A percentile compares a stretch with the other conserved stretches of the same genome.
These are phyloP conservation scores for Acropora yongei DNA, from an alignment of 64 coral and sea anemone genomes.

Conservation along the genomic window DNA sequence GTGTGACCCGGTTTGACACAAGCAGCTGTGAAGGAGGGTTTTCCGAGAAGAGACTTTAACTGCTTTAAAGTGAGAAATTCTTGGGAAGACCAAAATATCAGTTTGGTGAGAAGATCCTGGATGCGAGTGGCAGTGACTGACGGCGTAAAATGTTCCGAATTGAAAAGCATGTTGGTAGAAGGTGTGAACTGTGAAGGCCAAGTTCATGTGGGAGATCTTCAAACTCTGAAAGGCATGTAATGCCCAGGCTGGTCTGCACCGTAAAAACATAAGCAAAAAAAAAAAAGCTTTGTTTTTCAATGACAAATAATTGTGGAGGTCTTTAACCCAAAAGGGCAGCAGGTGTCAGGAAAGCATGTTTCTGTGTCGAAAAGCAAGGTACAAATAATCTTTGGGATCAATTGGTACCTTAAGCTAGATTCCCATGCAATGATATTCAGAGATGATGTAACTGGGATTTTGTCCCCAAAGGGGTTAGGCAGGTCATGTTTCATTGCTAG, in stretches of 20 bases:
- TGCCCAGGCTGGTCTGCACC: not conserved
- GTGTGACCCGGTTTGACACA: not conserved
- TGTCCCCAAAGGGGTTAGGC: constrained; percentile 21
- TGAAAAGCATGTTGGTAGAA: constrained; percentile 1
- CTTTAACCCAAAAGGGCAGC: not conserved
- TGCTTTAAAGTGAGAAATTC: not conserved
- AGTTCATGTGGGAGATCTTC: not conserved
- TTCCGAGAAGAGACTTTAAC: not conserved
- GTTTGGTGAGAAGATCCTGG: not conserved
- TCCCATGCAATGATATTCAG: not conserved
- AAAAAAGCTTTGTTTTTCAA: not conserved
- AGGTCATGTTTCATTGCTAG: not conserved
- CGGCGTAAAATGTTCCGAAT: not conserved
- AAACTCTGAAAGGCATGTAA: not conserved
- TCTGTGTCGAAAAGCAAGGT: not conserved
- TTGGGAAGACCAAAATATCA: not conserved
- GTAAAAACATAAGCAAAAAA: not conserved
- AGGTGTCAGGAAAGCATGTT: not conserved
- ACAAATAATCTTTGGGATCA: not conserved
- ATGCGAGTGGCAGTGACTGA: not conserved
- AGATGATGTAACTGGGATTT: not conserved
- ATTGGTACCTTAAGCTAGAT: not conserved
- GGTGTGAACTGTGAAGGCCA: not conserved
- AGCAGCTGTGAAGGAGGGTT: not conserved
- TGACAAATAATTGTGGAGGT: constrained; percentile 34